Evolutionary conservation across 2,113 vertebrate genomes (phyloP).

Genomic region (Siniperca knerii): DNA sequence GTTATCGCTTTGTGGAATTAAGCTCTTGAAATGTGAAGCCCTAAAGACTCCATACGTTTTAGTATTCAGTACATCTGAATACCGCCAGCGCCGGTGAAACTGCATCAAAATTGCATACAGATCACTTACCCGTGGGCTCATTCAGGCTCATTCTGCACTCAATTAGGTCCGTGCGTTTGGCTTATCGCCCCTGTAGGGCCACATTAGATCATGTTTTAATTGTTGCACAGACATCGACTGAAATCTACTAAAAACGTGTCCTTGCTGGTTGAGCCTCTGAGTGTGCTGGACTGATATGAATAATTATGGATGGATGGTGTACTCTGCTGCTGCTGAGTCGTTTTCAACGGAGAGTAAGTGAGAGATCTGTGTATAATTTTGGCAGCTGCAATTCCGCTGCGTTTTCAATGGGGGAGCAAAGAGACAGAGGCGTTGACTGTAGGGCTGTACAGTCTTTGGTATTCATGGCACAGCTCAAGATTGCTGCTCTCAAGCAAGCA

Average conservation of each 20-base stretch:
- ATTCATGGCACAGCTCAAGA: slow-evolving; percentile 75
- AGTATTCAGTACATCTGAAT: slow-evolving; percentile 42
- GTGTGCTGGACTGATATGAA: slow-evolving; percentile 8
- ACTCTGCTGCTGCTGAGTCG: slow-evolving; percentile 12
- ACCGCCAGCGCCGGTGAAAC: slow-evolving; percentile 48
- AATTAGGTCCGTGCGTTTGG: slow-evolving; percentile 50
- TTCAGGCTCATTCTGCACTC: slow-evolving; percentile 55
- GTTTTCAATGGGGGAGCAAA: slow-evolving; percentile 37
- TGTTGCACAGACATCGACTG: slow-evolving; percentile 16
- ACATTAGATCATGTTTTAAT: slow-evolving; percentile 38
- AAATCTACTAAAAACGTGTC: not conserved
- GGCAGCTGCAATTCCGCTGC: slow-evolving; percentile 66
- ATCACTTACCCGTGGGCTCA: slow-evolving; percentile 41
- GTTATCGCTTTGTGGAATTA: slow-evolving; percentile 10
- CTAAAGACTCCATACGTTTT: slow-evolving; percentile 15
- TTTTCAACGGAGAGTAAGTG: slow-evolving; percentile 30
- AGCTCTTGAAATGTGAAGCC: slow-evolving; percentile 14
- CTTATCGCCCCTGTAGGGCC: slow-evolving; percentile 44
- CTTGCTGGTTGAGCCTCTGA: not conserved
- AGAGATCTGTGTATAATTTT: slow-evolving; percentile 60
- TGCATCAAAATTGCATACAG: slow-evolving; percentile 49
- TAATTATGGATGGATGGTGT: slow-evolving; percentile 31
- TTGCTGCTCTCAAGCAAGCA: slow-evolving; percentile 74
- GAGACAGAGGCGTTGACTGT: slow-evolving; percentile 26
- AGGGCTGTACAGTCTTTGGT: slow-evolving; percentile 67